Evolutionary conservation across 1,140 invertebrate species (phyloP).

Genomic region (Hylaeus anthracinus): DNA sequence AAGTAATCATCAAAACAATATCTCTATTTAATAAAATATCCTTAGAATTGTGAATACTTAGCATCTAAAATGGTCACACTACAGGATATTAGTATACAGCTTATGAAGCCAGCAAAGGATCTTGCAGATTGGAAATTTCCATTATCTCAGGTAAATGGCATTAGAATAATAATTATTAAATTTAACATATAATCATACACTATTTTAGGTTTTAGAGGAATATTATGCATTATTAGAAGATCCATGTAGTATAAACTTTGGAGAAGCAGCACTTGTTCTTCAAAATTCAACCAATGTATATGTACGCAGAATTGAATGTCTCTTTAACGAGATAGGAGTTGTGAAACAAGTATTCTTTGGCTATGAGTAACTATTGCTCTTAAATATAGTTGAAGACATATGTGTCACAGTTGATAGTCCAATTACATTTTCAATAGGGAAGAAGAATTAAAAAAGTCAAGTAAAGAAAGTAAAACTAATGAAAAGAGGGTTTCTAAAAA

Average conservation of each 20-base stretch:
- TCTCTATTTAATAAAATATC: not conserved
- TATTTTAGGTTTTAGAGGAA: constrained; percentile 69
- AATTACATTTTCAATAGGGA: constrained; percentile 22
- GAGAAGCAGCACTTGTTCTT: constrained; percentile 73
- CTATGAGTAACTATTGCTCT: constrained; percentile 65
- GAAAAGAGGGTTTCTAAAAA: constrained; percentile 55
- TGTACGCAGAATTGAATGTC: constrained; percentile 69
- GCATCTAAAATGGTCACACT: constrained; percentile 61
- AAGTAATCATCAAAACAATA: not conserved
- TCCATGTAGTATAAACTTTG: constrained; percentile 68
- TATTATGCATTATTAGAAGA: constrained; percentile 68
- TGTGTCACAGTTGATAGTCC: not conserved
- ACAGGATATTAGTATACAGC: constrained; percentile 67
- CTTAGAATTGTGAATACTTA: not conserved
- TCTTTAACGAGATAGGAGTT: constrained; percentile 63
- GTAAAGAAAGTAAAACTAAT: constrained; percentile 8
- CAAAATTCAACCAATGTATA: constrained; percentile 76
- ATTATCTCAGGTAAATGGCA: constrained; percentile 69
- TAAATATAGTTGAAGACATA: not conserved
- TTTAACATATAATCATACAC: not conserved
- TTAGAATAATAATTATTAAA: not conserved
- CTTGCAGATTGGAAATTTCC: constrained; percentile 75
- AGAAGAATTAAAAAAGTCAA: constrained; percentile 12
- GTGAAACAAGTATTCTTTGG: constrained; percentile 57
- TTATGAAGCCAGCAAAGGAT: constrained; percentile 73